These are phyloP conservation scores for Ariolimax columbianus DNA, from an alignment of 2,888 invertebrate genomes.

Conservation along the genomic window DNA sequence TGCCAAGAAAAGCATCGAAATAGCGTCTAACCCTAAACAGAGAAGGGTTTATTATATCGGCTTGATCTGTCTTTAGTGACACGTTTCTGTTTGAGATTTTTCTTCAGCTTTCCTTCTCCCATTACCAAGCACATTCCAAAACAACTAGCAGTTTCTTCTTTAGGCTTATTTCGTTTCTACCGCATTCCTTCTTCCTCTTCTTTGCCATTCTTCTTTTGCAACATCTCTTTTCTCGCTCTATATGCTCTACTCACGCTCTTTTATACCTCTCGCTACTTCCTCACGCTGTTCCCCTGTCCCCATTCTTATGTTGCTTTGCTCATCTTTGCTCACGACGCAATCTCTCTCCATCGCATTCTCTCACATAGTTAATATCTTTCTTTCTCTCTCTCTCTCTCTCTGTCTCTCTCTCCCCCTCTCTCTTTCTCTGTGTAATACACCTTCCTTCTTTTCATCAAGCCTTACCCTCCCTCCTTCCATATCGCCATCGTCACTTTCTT, in stretches of 20 bases:
- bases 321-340: too few relatives aligned
- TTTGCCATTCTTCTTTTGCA: too few relatives aligned
- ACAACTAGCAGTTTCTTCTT: too few relatives aligned
- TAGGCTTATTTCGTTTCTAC: not conserved
- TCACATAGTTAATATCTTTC: too few relatives aligned
- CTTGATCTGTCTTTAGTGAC: not conserved
- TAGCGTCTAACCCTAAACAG: constrained; percentile 6
- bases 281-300: too few relatives aligned
- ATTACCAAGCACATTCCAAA: too few relatives aligned
- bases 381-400: not conserved
- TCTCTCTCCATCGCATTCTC: too few relatives aligned
- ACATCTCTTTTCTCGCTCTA: not conserved
- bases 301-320: too few relatives aligned
- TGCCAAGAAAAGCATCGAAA: constrained; percentile 3
- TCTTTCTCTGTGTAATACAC: not conserved
- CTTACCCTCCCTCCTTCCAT: not conserved
- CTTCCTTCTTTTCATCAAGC: not conserved
- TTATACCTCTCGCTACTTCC: too few relatives aligned
- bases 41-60: not conserved
- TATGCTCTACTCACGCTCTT: not conserved
- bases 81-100: too few relatives aligned
- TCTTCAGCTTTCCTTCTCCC: too few relatives aligned
- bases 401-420: not conserved
- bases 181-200: not conserved
- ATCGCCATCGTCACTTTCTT: not conserved